phyloP scores from a whole-genome alignment of 2,797 vertebrate genomes.

The Cyprinodon diabolis region DNA sequence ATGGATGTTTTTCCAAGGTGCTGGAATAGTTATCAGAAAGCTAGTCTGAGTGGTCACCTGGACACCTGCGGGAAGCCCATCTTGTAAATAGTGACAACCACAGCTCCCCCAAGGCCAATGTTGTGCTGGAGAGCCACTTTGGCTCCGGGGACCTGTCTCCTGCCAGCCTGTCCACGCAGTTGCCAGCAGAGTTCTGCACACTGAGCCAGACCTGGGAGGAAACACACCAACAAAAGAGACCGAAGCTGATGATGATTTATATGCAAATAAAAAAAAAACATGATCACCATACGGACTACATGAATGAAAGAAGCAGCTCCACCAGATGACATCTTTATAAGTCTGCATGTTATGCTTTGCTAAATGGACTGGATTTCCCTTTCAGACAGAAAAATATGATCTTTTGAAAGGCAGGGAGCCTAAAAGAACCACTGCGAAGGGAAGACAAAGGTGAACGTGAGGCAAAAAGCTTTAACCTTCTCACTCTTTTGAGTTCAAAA shows the following conservation, averaged over 20 bases:
- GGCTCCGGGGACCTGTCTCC: conserved; percentile 89
- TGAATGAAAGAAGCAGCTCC: not conserved
- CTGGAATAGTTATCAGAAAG: not conserved
- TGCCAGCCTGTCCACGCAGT: conserved; percentile 89
- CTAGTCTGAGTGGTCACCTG: conserved; percentile 49
- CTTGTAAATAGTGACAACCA: conserved; percentile 87
- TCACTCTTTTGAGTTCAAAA: not conserved
- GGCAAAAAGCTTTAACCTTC: not conserved
- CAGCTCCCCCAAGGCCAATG: conserved; percentile 92
- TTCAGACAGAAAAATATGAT: not conserved
- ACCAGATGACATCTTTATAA: not conserved
- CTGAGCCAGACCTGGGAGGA: conserved; percentile 91
- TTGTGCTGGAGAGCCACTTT: conserved; percentile 95
- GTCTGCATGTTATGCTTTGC: not conserved
- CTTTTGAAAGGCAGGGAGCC: not conserved
- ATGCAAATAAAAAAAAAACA: not conserved
- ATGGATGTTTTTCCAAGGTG: not conserved
- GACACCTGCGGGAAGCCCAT: conserved; percentile 88
- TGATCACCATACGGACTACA: not conserved
- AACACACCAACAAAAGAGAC: not conserved
- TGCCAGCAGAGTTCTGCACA: conserved; percentile 98
- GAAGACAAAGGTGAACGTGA: not conserved
- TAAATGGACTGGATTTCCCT: not conserved
- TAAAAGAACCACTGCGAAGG: not conserved
- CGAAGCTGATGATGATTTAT: not conserved